Percentiles rank a stretch among this genome's conserved stretches.
phyloP scores from a whole-genome alignment of 2,888 invertebrate species.

The Troides aeacus region DNA sequence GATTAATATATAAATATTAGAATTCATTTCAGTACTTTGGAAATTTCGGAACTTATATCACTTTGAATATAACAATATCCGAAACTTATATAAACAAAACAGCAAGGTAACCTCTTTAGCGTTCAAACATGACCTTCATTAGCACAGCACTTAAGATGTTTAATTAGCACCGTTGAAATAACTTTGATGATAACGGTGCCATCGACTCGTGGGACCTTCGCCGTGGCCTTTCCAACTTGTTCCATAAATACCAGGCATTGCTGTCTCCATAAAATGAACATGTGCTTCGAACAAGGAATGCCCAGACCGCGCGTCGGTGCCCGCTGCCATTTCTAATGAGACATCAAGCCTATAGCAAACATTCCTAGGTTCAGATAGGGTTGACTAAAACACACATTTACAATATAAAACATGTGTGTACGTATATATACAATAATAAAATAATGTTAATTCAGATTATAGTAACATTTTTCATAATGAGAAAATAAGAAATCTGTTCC shows the following conservation, averaged over 20 bases:
- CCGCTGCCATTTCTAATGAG: slow-evolving; percentile 33
- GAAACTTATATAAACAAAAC: not conserved
- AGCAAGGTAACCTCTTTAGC: not conserved
- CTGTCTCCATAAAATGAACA: slow-evolving; percentile 55
- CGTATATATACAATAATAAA: slow-evolving; percentile 1
- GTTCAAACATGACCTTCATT: not conserved
- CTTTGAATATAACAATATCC: too few relatives aligned
- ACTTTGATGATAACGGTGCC: slow-evolving; percentile 29
- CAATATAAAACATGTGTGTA: not conserved
- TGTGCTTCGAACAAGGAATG: slow-evolving; percentile 50
- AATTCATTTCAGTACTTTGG: too few relatives aligned
- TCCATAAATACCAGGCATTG: slow-evolving; percentile 49
- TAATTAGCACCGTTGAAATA: slow-evolving; percentile 20
- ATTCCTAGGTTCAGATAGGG: slow-evolving; percentile 18
- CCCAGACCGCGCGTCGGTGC: slow-evolving; percentile 59
- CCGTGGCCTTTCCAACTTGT: slow-evolving; percentile 63
- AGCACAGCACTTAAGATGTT: not conserved
- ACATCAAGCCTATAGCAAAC: slow-evolving; percentile 14
- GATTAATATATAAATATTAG: not conserved
- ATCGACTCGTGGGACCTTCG: slow-evolving; percentile 52
- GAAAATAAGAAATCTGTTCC: not conserved
- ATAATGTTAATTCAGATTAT: not conserved
- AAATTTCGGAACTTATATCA: too few relatives aligned
- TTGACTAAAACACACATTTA: slow-evolving; percentile 7
- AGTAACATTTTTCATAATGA: not conserved